phyloP scores from a whole-genome alignment of 2,797 vertebrate species.

The Chelidonichthys spinosus region DNA sequence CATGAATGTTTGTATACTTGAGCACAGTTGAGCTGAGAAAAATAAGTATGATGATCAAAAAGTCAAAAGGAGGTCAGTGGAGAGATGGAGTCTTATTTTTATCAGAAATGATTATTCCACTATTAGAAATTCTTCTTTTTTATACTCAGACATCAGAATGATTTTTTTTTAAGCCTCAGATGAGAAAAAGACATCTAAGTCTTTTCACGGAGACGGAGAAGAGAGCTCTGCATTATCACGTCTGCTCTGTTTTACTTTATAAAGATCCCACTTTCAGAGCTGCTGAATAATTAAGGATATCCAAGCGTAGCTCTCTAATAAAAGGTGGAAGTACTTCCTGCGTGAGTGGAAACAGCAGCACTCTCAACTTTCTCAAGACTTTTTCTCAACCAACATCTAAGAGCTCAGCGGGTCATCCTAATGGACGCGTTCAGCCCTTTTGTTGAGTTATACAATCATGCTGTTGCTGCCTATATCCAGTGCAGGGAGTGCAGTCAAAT shows the following conservation, averaged over 20 bases:
- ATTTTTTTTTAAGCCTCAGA: slow-evolving; percentile 1
- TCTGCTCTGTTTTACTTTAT: slow-evolving; percentile 54
- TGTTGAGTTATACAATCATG: slow-evolving; percentile 7
- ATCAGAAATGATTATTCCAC: slow-evolving; percentile 55
- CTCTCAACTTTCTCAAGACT: slow-evolving; percentile 34
- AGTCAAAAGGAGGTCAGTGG: slow-evolving; percentile 28
- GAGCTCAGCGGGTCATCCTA: slow-evolving; percentile 37
- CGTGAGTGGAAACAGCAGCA: slow-evolving; percentile 32
- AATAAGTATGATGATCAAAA: neutral
- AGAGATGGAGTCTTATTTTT: slow-evolving; percentile 46
- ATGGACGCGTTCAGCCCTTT: slow-evolving; percentile 28
- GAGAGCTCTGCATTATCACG: slow-evolving; percentile 52
- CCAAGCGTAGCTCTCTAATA: slow-evolving; percentile 60
- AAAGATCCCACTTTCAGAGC: slow-evolving; percentile 64
- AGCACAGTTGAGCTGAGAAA: slow-evolving; percentile 2
- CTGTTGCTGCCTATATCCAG: slow-evolving; percentile 14
- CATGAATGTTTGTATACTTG: slow-evolving; percentile 7
- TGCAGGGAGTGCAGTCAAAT: slow-evolving; percentile 11
- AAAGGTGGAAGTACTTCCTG: slow-evolving; percentile 55
- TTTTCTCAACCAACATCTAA: slow-evolving; percentile 20
- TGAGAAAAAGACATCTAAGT: slow-evolving; percentile 61
- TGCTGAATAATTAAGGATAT: slow-evolving; percentile 73
- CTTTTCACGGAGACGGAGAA: slow-evolving; percentile 40
- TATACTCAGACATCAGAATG: slow-evolving; percentile 5
- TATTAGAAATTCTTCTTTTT: slow-evolving; percentile 47